Evolutionary conservation across 2,888 invertebrate genomes (phyloP).

Genomic region (Drosophila macrospina): DNA sequence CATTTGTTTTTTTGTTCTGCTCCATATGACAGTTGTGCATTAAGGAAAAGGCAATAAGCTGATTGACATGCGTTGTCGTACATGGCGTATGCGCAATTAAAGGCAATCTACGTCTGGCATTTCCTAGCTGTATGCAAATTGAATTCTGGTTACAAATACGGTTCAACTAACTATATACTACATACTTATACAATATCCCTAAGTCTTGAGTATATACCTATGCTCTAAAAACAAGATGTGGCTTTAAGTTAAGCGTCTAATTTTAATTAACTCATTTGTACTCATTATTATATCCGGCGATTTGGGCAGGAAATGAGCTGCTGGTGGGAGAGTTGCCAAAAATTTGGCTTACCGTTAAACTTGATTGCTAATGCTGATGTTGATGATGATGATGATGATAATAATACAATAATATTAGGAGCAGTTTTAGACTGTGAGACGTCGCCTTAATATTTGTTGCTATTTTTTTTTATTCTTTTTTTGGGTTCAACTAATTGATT

Average conservation of each 20-base stretch:
- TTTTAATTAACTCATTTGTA: slow-evolving; percentile 76
- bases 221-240: slow-evolving; percentile 16
- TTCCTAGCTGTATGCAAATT: slow-evolving; percentile 65
- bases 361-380: slow-evolving; percentile 51
- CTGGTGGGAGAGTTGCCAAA: slow-evolving; percentile 47
- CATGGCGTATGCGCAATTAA: slow-evolving; percentile 78
- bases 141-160: slow-evolving; percentile 34
- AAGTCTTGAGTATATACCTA: neutral
- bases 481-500: slow-evolving; percentile 68
- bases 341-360: slow-evolving; percentile 50
- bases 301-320: slow-evolving; percentile 62
- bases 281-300: slow-evolving; percentile 71
- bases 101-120: slow-evolving; percentile 59
- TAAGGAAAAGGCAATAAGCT: slow-evolving; percentile 56
- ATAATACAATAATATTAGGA: slow-evolving; percentile 46
- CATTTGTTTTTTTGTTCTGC: slow-evolving; percentile 10
- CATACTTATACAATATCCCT: neutral
- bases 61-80: slow-evolving; percentile 67
- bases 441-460: slow-evolving; percentile 25
- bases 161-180: neutral
- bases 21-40: slow-evolving; percentile 48
- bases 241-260: slow-evolving; percentile 31
- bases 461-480: slow-evolving; percentile 6
- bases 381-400: slow-evolving; percentile 24
- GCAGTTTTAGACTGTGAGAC: slow-evolving; percentile 44